phyloP scores from a whole-genome alignment of 2,113 vertebrate species.

The Mugil cephalus region DNA sequence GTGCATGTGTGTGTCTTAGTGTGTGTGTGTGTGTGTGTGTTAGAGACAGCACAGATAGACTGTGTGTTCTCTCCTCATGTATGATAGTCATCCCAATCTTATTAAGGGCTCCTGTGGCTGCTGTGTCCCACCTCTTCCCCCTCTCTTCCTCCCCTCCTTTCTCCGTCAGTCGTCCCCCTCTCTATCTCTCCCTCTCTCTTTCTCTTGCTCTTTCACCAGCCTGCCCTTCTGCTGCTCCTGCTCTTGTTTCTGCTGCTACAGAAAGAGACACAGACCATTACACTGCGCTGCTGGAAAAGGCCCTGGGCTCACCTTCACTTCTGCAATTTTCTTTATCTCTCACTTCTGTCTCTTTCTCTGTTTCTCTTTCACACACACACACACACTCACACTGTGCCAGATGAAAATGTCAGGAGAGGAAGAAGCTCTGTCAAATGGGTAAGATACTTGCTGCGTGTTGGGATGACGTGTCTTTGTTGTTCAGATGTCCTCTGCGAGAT shows the following conservation, averaged over 20 bases:
- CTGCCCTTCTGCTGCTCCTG: constrained; percentile 61
- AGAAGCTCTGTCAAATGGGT: constrained; percentile 81
- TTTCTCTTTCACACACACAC: constrained; percentile 26
- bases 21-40: constrained; percentile 43
- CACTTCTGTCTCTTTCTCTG: constrained; percentile 29
- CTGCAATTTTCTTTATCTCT: constrained; percentile 44
- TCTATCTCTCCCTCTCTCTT: constrained; percentile 8
- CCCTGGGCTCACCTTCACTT: constrained; percentile 52
- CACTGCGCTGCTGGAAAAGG: constrained; percentile 63
- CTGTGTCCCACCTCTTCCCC: constrained; percentile 60
- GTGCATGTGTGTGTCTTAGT: constrained; percentile 33
- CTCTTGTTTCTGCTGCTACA: constrained; percentile 60
- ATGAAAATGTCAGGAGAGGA: constrained; percentile 87
- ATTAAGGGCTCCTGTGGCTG: constrained; percentile 77
- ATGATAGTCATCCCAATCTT: constrained; percentile 84
- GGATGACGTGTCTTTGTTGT: constrained; percentile 20
- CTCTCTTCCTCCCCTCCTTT: constrained; percentile 5
- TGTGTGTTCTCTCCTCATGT: constrained; percentile 70
- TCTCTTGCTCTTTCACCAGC: constrained; percentile 27
- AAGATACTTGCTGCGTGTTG: constrained; percentile 58
- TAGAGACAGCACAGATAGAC: constrained; percentile 36
- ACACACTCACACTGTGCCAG: constrained; percentile 59
- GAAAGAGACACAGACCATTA: constrained; percentile 53
- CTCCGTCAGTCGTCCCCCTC: constrained; percentile 15
- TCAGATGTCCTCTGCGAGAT: background rate